These are phyloP conservation scores for Pheosia gnoma DNA, from an alignment of 2,888 invertebrate species.

Conservation along the genomic window DNA sequence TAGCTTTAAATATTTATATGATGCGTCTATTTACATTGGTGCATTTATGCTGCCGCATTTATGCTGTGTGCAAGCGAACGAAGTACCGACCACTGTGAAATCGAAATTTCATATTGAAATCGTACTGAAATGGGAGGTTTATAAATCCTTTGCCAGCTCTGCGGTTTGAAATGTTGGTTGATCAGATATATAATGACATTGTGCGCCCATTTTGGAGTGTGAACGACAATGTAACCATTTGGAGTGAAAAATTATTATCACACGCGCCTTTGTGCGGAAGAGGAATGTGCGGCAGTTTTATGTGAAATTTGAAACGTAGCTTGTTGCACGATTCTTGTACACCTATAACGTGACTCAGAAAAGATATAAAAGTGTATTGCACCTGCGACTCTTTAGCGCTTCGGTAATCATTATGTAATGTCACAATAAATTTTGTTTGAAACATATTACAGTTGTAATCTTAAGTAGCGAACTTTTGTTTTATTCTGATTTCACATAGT, in stretches of 20 bases:
- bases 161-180: constrained; percentile 36
- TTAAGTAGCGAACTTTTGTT: too few relatives aligned
- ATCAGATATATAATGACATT: constrained; percentile 42
- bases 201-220: constrained; percentile 39
- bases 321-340: too few relatives aligned
- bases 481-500: too few relatives aligned
- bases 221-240: constrained; percentile 31
- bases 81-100: constrained; percentile 19
- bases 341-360: too few relatives aligned
- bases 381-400: too few relatives aligned
- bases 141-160: constrained; percentile 39
- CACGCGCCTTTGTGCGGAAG: constrained; percentile 14
- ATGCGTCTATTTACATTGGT: constrained; percentile 11
- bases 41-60: constrained; percentile 12
- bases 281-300: too few relatives aligned
- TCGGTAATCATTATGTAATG: too few relatives aligned
- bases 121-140: constrained; percentile 25
- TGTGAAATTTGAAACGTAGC: too few relatives aligned
- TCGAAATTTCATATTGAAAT: constrained; percentile 38
- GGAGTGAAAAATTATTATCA: constrained; percentile 43
- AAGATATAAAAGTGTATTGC: too few relatives aligned
- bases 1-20: constrained; percentile 16
- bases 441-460: too few relatives aligned
- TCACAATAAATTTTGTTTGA: too few relatives aligned
- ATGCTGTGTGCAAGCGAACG: constrained; percentile 19